Evolutionary conservation across 2,797 vertebrate genomes (phyloP).

Genomic region (Pangasius mekongensis): DNA sequence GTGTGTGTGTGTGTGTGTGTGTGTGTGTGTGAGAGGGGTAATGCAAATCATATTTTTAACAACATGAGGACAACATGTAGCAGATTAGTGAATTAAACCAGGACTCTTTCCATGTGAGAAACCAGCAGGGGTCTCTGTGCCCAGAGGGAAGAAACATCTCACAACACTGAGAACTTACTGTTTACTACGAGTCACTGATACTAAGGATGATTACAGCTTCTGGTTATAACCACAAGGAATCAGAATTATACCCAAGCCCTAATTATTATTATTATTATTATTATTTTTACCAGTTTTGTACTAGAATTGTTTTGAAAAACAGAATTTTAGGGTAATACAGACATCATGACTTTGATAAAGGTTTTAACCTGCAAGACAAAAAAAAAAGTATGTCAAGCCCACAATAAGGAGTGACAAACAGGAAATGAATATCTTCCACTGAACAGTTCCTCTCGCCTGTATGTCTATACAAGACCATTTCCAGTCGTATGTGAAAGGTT

Average conservation of each 20-base stretch:
- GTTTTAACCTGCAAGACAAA: neutral
- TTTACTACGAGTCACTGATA: constrained; percentile 29
- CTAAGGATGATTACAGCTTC: constrained; percentile 3
- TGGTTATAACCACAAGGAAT: neutral
- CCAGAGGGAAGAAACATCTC: constrained; percentile 27
- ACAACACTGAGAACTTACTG: constrained; percentile 23
- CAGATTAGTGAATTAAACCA: constrained; percentile 34
- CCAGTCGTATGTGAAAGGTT: constrained; percentile 68
- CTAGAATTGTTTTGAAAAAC: neutral
- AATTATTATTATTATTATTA: neutral
- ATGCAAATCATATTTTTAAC: constrained; percentile 75
- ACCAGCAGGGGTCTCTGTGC: constrained; percentile 62
- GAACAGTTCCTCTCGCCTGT: constrained; percentile 48
- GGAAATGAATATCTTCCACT: constrained; percentile 30
- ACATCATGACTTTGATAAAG: neutral
- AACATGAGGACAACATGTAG: constrained; percentile 65
- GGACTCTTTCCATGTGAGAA: constrained; percentile 40
- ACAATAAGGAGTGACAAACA: constrained; percentile 7
- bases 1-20: neutral
- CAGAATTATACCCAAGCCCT: neutral
- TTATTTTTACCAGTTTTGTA: neutral
- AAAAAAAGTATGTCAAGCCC: neutral
- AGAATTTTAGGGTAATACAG: neutral
- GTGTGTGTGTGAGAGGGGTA: constrained; percentile 53
- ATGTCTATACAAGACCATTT: constrained; percentile 74